Conservation (phyloP, 2,888 invertebrate species). For the Vandiemenella viatica region DNA sequence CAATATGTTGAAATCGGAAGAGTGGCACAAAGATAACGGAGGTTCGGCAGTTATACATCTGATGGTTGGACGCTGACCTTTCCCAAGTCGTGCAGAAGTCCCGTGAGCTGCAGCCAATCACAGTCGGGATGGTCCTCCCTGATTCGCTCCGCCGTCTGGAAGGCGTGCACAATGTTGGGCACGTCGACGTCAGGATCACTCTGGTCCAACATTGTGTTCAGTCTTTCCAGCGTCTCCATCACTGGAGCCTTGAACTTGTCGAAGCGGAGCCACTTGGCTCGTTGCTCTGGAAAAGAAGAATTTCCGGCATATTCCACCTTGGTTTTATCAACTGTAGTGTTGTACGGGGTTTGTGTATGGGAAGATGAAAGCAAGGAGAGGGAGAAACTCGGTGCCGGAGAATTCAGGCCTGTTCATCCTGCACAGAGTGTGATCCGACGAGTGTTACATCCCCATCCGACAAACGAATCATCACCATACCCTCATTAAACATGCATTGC, state of each 20-base stretch:
- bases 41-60: background rate
- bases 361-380: too few species aligned
- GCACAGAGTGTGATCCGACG: too few species aligned
- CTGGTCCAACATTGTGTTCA: conserved; percentile 85
- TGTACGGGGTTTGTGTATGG: too few species aligned
- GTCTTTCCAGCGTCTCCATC: conserved; percentile 67
- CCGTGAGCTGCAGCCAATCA: conserved; percentile 92
- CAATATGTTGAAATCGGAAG: background rate
- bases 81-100: conserved; percentile 88
- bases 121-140: conserved; percentile 64
- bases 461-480: too few species aligned
- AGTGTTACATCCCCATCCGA: too few species aligned
- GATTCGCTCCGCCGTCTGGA: conserved; percentile 90
- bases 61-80: conserved; percentile 43
- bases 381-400: too few species aligned
- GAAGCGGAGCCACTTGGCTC: conserved; percentile 67
- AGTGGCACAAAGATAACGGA: background rate
- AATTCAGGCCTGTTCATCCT: too few species aligned
- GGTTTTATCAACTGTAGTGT: too few species aligned
- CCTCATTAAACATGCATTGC: too few species aligned
- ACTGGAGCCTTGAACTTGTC: conserved; percentile 67
- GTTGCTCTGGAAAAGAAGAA: conserved; percentile 36
- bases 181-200: conserved; percentile 88
- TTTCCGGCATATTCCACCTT: too few species aligned
- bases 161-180: conserved; percentile 90